Percentiles rank a stretch among this genome's conserved stretches.
phyloP scores from a whole-genome alignment of 1,140 invertebrate species.

The Ceratosolen solmsi region DNA sequence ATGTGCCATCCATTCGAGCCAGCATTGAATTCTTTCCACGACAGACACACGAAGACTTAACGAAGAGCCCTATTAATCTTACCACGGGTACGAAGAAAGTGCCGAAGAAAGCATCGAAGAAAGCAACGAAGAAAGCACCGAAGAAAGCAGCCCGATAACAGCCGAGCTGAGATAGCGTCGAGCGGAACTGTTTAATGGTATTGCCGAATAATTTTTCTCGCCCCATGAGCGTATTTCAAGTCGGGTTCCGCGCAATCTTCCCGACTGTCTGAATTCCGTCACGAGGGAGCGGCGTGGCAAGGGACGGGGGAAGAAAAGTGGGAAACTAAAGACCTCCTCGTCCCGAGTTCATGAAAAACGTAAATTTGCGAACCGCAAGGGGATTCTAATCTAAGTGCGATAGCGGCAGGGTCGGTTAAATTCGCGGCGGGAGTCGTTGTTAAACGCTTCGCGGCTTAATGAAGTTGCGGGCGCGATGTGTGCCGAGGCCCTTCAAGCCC shows the following conservation, averaged over 20 bases:
- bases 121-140: background rate
- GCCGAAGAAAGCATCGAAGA: too few species aligned
- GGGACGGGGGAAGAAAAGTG: background rate
- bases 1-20: background rate
- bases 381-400: background rate
- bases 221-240: constrained; percentile 8
- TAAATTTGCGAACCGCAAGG: background rate
- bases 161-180: background rate
- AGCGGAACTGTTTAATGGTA: background rate
- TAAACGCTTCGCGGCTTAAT: background rate
- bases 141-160: background rate
- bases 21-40: background rate
- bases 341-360: background rate
- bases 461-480: background rate
- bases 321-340: background rate
- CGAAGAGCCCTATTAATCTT: background rate
- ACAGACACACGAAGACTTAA: background rate
- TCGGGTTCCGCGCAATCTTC: background rate
- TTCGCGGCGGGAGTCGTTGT: background rate
- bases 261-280: background rate
- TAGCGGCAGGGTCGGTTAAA: background rate
- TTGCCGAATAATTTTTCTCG: constrained; percentile 11
- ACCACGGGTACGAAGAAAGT: too few species aligned
- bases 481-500: background rate
- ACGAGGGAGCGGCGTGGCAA: background rate